Percentiles rank a stretch among this genome's conserved stretches.
Evolutionary conservation across 1,140 invertebrate species (phyloP).

Genomic region (Drosophila leontia): DNA sequence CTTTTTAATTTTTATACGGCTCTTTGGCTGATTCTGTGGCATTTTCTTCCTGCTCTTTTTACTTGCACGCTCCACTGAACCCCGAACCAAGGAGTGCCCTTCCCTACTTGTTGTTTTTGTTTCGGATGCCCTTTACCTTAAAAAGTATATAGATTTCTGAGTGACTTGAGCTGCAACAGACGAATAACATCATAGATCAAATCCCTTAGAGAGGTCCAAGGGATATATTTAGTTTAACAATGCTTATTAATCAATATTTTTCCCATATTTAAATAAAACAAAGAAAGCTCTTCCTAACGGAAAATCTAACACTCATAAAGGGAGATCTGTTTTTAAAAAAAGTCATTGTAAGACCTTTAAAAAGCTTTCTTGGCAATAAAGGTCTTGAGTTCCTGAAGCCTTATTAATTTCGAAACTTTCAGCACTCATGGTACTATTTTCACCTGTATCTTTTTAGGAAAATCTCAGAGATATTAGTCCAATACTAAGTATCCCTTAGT

Average conservation of each 20-base stretch:
- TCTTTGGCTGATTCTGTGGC: conserved; percentile 71
- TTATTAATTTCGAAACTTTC: not conserved
- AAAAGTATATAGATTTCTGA: not conserved
- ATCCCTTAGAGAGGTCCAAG: too few relatives aligned
- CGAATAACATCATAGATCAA: too few relatives aligned
- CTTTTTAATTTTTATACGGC: conserved; percentile 74
- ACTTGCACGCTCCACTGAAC: conserved; percentile 70
- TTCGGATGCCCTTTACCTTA: not conserved
- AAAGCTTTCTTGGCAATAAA: not conserved
- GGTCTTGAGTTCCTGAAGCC: not conserved
- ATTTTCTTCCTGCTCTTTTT: conserved; percentile 69
- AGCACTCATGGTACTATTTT: not conserved
- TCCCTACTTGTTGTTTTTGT: conserved; percentile 27
- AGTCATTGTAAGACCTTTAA: not conserved
- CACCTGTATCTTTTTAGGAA: not conserved
- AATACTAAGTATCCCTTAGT: not conserved
- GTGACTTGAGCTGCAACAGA: not conserved
- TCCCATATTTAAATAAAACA: too few relatives aligned
- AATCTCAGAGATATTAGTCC: too few relatives aligned
- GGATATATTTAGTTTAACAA: too few relatives aligned
- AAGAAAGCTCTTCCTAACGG: not conserved
- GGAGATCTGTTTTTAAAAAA: not conserved
- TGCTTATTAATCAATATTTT: too few relatives aligned
- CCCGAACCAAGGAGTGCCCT: conserved; percentile 42
- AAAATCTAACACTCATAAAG: not conserved